These are phyloP conservation scores for Luperina nickerlii DNA, from an alignment of 2,888 invertebrate genomes.

Conservation along the genomic window DNA sequence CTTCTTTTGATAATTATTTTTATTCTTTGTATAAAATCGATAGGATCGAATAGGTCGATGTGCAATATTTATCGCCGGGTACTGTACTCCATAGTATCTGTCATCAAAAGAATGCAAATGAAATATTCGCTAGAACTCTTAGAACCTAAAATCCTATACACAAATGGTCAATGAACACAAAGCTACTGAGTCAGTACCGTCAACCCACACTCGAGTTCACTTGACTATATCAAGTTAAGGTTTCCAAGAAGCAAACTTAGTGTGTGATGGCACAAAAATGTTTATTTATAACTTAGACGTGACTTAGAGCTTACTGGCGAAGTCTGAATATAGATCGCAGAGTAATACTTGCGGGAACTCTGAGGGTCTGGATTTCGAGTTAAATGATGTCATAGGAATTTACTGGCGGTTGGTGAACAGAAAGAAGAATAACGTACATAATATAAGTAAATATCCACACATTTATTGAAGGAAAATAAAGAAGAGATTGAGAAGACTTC, in stretches of 20 bases:
- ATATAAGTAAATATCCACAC: no score
- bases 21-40: no score
- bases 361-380: constrained; percentile 21
- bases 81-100: background rate
- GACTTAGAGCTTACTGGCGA: constrained; percentile 53
- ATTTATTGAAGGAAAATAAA: background rate
- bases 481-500: background rate
- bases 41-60: no score
- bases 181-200: constrained; percentile 45
- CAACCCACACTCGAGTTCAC: constrained; percentile 44
- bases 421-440: background rate
- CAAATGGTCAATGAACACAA: constrained; percentile 42
- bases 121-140: background rate
- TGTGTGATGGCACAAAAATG: constrained; percentile 61
- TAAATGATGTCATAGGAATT: constrained; percentile 49
- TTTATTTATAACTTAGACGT: constrained; percentile 63
- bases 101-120: background rate
- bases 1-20: no score
- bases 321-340: constrained; percentile 46
- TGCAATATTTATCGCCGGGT: no score
- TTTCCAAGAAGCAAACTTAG: constrained; percentile 50
- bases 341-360: constrained; percentile 44
- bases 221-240: constrained; percentile 42
- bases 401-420: background rate
- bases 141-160: constrained; percentile 14